These are phyloP conservation scores for Chelon auratus DNA, from an alignment of 2,797 vertebrate genomes.

Conservation along the genomic window DNA sequence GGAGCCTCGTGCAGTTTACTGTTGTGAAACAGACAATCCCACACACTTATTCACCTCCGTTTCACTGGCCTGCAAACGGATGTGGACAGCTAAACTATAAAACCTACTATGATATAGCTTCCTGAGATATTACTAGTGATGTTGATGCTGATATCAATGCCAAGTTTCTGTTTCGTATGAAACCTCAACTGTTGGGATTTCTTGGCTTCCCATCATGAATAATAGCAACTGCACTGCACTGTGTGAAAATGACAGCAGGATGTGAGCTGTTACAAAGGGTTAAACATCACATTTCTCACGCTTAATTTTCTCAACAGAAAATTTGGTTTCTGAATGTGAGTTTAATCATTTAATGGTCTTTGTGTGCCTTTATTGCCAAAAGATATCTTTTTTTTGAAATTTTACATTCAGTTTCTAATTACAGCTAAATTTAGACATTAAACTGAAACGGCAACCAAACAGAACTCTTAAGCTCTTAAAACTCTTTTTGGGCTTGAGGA, in stretches of 20 bases:
- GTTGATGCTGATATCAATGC: background rate
- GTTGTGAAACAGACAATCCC: background rate
- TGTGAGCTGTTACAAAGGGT: constrained; percentile 44
- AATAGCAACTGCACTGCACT: constrained; percentile 17
- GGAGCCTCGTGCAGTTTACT: background rate
- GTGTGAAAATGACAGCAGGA: constrained; percentile 58
- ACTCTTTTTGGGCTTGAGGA: constrained; percentile 6
- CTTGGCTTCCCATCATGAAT: constrained; percentile 51
- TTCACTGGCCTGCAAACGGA: constrained; percentile 1
- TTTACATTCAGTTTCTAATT: constrained; percentile 18
- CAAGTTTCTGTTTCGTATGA: constrained; percentile 61
- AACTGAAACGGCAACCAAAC: constrained; percentile 32
- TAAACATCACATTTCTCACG: constrained; percentile 32
- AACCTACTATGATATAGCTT: constrained; percentile 15
- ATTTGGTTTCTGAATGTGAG: background rate
- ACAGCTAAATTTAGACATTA: constrained; percentile 28
- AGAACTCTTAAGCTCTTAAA: constrained; percentile 28
- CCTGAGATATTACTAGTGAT: background rate
- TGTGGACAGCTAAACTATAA: constrained; percentile 2
- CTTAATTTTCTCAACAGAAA: constrained; percentile 8
- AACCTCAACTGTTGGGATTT: constrained; percentile 62
- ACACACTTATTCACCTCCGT: background rate
- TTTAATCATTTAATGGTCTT: background rate
- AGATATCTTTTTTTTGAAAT: constrained; percentile 3
- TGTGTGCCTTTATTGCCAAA: constrained; percentile 1